These are phyloP conservation scores for Cyanistes caeruleus DNA, from an alignment of 2,113 vertebrate genomes.

Conservation along the genomic window DNA sequence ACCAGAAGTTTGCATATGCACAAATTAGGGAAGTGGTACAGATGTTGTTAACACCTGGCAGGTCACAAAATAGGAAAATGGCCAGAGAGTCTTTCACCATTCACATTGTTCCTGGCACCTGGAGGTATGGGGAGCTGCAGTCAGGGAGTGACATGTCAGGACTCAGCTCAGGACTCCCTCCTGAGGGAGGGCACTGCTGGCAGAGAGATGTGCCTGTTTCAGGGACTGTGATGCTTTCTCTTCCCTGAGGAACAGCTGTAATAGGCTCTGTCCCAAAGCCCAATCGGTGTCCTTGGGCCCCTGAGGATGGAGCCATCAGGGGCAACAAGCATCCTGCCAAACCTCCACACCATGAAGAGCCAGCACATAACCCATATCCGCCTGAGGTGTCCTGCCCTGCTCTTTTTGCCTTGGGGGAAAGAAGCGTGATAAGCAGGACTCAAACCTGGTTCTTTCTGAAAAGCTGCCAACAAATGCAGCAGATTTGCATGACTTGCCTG, in stretches of 20 bases:
- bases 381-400: neutral
- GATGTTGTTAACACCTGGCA: neutral
- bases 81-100: neutral
- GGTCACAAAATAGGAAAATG: neutral
- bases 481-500: neutral
- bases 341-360: accelerated
- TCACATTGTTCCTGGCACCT: neutral
- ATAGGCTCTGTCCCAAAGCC: neutral
- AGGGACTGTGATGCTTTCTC: neutral
- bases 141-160: neutral
- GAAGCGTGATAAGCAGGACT: neutral
- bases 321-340: neutral
- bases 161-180: neutral
- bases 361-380: accelerated
- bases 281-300: neutral
- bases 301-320: accelerated
- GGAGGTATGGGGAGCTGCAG: neutral
- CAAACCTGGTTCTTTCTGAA: neutral
- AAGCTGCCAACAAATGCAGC: neutral
- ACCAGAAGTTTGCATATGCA: neutral
- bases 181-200: neutral
- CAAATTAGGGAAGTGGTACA: neutral
- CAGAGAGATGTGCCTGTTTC: neutral
- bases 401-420: neutral
- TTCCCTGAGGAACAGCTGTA: neutral